Base-by-base conservation (phyloP, 2,797 vertebrate species). In the Crocodylus rhombifer region DNA sequence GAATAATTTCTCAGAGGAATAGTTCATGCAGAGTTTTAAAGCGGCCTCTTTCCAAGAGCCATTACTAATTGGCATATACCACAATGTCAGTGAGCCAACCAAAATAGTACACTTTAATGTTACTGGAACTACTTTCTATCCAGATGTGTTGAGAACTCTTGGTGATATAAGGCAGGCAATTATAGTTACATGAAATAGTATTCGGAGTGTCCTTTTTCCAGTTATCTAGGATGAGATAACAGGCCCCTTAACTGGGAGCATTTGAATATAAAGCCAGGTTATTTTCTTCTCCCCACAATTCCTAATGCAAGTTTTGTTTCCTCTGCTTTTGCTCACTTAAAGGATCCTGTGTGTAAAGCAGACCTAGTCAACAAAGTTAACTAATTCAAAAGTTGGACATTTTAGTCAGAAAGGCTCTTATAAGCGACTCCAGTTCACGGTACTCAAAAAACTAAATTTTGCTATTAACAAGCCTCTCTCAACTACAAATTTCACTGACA, bases 1-100 rank as follows among this genome's bases (percentile, higher is more conserved):
- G 97, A 98, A 98, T 98, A 98, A 99, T 98, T 99, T 99, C 98
- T 98, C 98, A 0, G 16, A 98, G 98, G 98, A 98, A 98, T 97
- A 96, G 97, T 96, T 98, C 96, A 96, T 97, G 97, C 97, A 97
- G 97, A 97, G 97, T 97, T 98, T 98, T 77, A 96, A 96, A 95
- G 96, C 96, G 96, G 97, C 76, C 96, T 94, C 96, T 92, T 98
- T 98, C 98, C 98, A 98, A 98, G 97, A 98, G 97, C 97, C 97
- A 98, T 98, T 98, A 98, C 98, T 98, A 98, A 98, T 97, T 99
- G 99, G 98, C 98, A 98, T 97, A 96, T 95, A 98, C 97, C 97
- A 91, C 96, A 91, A 97, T 82, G 67, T 95, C 94, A 90, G 88
- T 30, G 96, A 98, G 98, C 99, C 98, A 99, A 99, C 97, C 96